Percentiles rank a stretch among this genome's conserved stretches.
These are phyloP conservation scores for Myzus persicae DNA, from an alignment of 1,140 invertebrate species.

Conservation along the genomic window DNA sequence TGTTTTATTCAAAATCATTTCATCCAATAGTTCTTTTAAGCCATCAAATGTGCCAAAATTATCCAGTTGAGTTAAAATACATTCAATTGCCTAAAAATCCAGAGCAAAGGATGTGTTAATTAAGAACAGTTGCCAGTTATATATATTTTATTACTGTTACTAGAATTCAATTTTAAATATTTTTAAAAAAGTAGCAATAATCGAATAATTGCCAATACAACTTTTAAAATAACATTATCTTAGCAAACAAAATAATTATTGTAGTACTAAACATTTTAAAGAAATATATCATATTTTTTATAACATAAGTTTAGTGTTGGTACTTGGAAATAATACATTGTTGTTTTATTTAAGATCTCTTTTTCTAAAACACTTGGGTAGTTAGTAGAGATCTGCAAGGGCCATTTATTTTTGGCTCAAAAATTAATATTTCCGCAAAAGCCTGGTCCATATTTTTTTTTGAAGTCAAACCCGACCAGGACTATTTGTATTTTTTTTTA, in stretches of 20 bases:
- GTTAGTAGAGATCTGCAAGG: too few relatives aligned
- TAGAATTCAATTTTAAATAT: too few relatives aligned
- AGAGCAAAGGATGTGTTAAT: background rate
- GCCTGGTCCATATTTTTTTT: too few relatives aligned
- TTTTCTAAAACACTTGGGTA: background rate
- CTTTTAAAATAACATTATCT: background rate
- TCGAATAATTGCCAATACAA: background rate
- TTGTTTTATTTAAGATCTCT: background rate
- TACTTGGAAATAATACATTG: background rate
- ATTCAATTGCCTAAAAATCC: conserved; percentile 37
- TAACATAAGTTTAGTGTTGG: background rate
- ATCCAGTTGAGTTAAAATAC: background rate
- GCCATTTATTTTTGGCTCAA: too few relatives aligned
- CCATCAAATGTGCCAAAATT: conserved; percentile 36
- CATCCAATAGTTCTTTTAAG: conserved; percentile 49
- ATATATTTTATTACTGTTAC: too few relatives aligned
- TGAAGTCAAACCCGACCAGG: too few relatives aligned
- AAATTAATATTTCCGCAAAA: too few relatives aligned
- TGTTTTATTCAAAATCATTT: conserved; percentile 43
- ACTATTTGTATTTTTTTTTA: too few relatives aligned
- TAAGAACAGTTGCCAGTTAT: background rate
- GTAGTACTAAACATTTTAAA: background rate
- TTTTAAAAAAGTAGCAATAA: background rate
- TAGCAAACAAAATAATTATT: background rate
- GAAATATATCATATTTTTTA: background rate